Evolutionary conservation across 2,113 vertebrate species (phyloP), one percentile per base, ranked within the genome.

Genomic region (Ciconia maguari): DNA sequence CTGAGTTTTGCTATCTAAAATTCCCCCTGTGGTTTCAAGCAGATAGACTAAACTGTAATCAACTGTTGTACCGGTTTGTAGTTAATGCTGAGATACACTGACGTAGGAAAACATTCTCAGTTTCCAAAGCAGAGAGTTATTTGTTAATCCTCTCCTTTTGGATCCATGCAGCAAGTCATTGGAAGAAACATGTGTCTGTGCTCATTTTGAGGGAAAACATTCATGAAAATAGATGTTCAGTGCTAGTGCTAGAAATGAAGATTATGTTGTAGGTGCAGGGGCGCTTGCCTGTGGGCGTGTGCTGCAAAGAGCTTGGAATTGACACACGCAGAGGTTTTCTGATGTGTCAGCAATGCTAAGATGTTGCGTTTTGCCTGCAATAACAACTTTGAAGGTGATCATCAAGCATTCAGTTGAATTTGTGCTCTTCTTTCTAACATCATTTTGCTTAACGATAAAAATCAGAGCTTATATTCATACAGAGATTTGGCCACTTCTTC

Each of bases 371-470:
- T 90, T 72, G 87, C 76, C 81, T 77, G 87, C 89, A 83, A 74
- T 91, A 93, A 91, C 91, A 66, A 25, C 74, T 93, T 86, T 90
- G 96, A 95, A 95, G 89, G 95, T 83, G 94, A 94, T 95, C 94
- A 89, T 84, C 81, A 88, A 68, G 78, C 46, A 32, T 70, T 91
- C 91, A 7, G 61, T 94, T 38, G 89, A 83, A 83, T 95, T 83
- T 90, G 46, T 83, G 13, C 62, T 76, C 80, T 46, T 87, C 69
- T 87, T 81, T 76, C 87, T 83, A 85, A 32, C 41, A 25, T 77
- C 14, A 4, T 68, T 90, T 75, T 70, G 32, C 38, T 58, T 48
- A 58, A 77, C 74, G 70, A 61, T 66, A 49, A 95, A 95, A 90
- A 86, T 48, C 78, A 61, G 89, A 58, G 49, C 12, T 72, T 42